phyloP scores from a whole-genome alignment of 1,140 invertebrate genomes.

The Cephus cinctus region DNA sequence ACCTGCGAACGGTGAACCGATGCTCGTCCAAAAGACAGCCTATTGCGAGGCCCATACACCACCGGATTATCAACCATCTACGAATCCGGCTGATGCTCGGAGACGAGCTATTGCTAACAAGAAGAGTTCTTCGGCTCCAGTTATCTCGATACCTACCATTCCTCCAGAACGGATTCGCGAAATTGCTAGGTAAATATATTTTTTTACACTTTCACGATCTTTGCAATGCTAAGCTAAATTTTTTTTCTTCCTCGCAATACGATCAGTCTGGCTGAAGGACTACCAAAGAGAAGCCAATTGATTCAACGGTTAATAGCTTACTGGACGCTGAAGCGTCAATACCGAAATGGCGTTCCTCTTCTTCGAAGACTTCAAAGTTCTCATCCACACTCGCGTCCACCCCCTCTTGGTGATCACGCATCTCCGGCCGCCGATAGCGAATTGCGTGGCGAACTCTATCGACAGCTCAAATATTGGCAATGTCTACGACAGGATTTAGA shows the following conservation, averaged over 20 bases:
- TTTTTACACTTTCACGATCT: background rate
- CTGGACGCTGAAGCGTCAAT: slow-evolving; percentile 96
- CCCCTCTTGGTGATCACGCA: slow-evolving; percentile 35
- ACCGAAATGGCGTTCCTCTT: slow-evolving; percentile 93
- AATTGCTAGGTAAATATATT: slow-evolving; percentile 63
- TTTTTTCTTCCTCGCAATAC: slow-evolving; percentile 8
- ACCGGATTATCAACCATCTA: slow-evolving; percentile 63
- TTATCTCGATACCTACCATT: slow-evolving; percentile 92
- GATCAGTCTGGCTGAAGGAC: slow-evolving; percentile 48
- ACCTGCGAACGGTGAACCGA: slow-evolving; percentile 68
- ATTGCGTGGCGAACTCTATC: slow-evolving; percentile 68
- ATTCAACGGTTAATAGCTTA: slow-evolving; percentile 86
- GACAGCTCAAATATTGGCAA: slow-evolving; percentile 93
- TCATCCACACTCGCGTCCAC: slow-evolving; percentile 57
- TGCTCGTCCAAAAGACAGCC: slow-evolving; percentile 91
- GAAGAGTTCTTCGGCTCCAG: slow-evolving; percentile 84
- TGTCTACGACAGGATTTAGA: slow-evolving; percentile 93
- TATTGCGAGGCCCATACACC: slow-evolving; percentile 95
- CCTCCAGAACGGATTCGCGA: slow-evolving; percentile 85
- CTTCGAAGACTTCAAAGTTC: slow-evolving; percentile 81
- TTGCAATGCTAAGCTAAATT: slow-evolving; percentile 6
- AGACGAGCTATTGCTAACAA: slow-evolving; percentile 72
- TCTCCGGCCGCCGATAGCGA: slow-evolving; percentile 55
- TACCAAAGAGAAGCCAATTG: slow-evolving; percentile 81
- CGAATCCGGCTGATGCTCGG: slow-evolving; percentile 50